phyloP scores from a whole-genome alignment of 2,888 invertebrate genomes.

The Trissolcus japonicus region DNA sequence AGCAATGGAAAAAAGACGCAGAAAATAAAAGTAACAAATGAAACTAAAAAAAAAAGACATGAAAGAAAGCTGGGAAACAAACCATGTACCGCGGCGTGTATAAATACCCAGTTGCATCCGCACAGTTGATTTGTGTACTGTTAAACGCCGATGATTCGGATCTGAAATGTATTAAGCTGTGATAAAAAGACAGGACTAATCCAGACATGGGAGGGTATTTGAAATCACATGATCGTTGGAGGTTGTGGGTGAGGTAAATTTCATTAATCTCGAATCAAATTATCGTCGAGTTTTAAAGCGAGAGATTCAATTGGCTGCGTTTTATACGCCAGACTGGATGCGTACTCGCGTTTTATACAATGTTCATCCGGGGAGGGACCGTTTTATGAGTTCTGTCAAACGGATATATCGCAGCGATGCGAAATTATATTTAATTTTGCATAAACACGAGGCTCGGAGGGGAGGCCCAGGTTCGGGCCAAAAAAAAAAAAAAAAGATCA shows the following conservation, averaged over 20 bases:
- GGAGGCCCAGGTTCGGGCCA: background rate
- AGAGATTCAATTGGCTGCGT: constrained; percentile 27
- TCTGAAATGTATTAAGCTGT: no score
- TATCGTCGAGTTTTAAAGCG: constrained; percentile 16
- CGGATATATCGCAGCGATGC: constrained; percentile 25
- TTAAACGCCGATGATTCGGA: background rate
- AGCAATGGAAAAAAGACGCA: background rate
- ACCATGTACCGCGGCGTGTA: no score
- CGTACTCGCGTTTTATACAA: constrained; percentile 17
- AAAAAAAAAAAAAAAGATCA: background rate
- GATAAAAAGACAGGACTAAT: no score
- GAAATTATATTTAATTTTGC: constrained; percentile 7
- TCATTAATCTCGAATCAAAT: constrained; percentile 32
- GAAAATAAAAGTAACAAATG: background rate
- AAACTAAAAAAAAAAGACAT: background rate
- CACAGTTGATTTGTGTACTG: background rate
- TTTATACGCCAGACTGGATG: constrained; percentile 16
- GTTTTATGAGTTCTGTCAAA: constrained; percentile 9
- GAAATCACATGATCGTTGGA: constrained; percentile 3
- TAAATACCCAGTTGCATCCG: background rate
- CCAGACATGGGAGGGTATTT: no score
- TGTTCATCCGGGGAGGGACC: constrained; percentile 9
- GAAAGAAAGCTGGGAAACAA: background rate
- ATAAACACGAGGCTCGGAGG: constrained; percentile 2
- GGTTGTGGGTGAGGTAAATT: constrained; percentile 27